These are phyloP conservation scores for Strigamia maritima DNA, from an alignment of 2,888 invertebrate species.

Conservation along the genomic window DNA sequence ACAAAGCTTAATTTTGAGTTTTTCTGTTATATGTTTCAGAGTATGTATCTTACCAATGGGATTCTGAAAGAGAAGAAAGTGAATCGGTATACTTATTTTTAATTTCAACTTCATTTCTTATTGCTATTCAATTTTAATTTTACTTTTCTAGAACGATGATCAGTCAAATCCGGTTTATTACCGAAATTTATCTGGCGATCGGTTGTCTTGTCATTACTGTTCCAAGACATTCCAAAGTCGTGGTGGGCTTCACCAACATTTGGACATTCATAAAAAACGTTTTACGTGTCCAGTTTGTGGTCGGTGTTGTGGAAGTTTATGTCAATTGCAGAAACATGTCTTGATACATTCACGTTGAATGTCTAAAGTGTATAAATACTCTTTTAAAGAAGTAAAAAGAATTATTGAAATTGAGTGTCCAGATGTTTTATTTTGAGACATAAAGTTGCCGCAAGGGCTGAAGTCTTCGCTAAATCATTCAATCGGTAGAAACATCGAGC, in stretches of 20 bases:
- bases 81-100: neutral
- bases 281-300: conserved; percentile 31
- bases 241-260: conserved; percentile 2
- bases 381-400: neutral
- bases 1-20: neutral
- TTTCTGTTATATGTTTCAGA: neutral
- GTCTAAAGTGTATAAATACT: neutral
- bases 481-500: too few relatives aligned
- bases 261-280: conserved; percentile 35
- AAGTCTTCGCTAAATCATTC: too few relatives aligned
- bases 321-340: conserved; percentile 26
- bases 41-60: neutral
- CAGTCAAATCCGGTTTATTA: neutral
- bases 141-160: neutral
- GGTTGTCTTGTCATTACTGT: conserved; percentile 22
- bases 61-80: neutral
- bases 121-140: neutral
- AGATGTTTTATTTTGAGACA: too few relatives aligned
- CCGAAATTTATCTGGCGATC: neutral
- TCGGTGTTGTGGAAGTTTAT: conserved; percentile 34
- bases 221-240: conserved; percentile 27
- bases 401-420: neutral
- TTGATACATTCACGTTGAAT: conserved; percentile 19
- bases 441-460: too few relatives aligned
- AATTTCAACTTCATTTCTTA: neutral